These are phyloP conservation scores for Periphyllus acericola DNA, from an alignment of 2,888 invertebrate genomes.

Conservation along the genomic window DNA sequence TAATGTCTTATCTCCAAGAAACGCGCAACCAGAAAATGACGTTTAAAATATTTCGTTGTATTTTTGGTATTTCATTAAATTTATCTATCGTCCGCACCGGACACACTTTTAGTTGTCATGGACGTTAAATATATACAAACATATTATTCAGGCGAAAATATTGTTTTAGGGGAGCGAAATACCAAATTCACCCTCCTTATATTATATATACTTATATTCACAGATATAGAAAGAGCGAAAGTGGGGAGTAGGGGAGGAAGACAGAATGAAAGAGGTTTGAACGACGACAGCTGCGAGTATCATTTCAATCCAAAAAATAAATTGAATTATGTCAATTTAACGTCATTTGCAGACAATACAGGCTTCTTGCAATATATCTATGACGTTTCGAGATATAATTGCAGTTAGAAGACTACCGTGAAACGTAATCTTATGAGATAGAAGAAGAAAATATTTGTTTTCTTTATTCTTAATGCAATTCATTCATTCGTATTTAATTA, in stretches of 20 bases:
- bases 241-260: not conserved
- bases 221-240: not conserved
- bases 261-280: not conserved
- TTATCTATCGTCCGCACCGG: conserved; percentile 49
- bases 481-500: conserved; percentile 35
- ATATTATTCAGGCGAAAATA: not conserved
- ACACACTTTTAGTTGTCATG: conserved; percentile 44
- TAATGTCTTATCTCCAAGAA: not conserved
- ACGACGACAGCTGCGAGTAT: conserved; percentile 54
- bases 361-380: conserved; percentile 39
- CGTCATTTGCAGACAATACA: conserved; percentile 58
- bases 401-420: conserved; percentile 35
- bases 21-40: conserved; percentile 11
- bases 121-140: not conserved
- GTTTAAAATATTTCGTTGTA: conserved; percentile 5
- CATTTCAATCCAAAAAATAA: conserved; percentile 52
- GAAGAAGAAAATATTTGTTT: conserved; percentile 20
- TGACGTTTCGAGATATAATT: conserved; percentile 46
- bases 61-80: conserved; percentile 46
- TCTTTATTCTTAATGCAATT: not conserved
- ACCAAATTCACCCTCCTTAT: conserved; percentile 21
- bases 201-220: not conserved
- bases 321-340: conserved; percentile 61
- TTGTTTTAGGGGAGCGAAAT: not conserved
- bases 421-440: conserved; percentile 39